Conservation (phyloP, 2,888 invertebrate genomes). For the Drosophila planitibia region DNA sequence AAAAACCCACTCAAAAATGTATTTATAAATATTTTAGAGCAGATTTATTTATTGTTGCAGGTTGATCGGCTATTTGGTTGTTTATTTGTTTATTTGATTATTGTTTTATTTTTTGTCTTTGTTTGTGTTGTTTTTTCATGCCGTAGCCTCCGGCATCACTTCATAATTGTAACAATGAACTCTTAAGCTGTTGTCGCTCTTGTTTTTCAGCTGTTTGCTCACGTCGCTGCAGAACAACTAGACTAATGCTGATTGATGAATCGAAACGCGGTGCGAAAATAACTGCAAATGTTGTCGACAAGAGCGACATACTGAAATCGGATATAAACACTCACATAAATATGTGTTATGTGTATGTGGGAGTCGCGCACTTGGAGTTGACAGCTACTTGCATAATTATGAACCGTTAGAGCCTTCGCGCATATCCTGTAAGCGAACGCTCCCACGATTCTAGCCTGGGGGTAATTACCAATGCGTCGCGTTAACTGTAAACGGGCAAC, state of each 20-base stretch:
- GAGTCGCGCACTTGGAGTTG: conserved; percentile 32
- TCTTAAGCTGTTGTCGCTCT: conserved; percentile 78
- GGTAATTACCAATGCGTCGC: conserved; percentile 57
- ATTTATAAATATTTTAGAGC: background rate
- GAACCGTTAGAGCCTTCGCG: conserved; percentile 63
- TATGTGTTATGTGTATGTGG: conserved; percentile 14
- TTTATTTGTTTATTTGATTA: background rate
- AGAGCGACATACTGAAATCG: conserved; percentile 34
- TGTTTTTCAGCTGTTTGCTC: conserved; percentile 56
- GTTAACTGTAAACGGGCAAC: conserved; percentile 76
- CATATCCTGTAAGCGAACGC: conserved; percentile 64
- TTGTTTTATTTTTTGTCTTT: background rate
- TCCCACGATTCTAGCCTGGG: conserved; percentile 43
- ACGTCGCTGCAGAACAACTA: conserved; percentile 37
- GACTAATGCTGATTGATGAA: conserved; percentile 75
- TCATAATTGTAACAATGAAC: conserved; percentile 80
- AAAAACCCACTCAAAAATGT: conserved; percentile 10
- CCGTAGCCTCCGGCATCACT: conserved; percentile 49
- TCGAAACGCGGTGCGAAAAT: conserved; percentile 32
- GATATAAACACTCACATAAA: conserved; percentile 11
- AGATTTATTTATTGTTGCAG: conserved; percentile 26
- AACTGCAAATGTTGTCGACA: conserved; percentile 41
- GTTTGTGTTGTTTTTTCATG: conserved; percentile 3
- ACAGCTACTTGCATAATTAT: conserved; percentile 68
- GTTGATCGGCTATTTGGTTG: conserved; percentile 16